These are phyloP conservation scores for Mallotus villosus DNA, from an alignment of 2,797 vertebrate species.

Conservation along the genomic window DNA sequence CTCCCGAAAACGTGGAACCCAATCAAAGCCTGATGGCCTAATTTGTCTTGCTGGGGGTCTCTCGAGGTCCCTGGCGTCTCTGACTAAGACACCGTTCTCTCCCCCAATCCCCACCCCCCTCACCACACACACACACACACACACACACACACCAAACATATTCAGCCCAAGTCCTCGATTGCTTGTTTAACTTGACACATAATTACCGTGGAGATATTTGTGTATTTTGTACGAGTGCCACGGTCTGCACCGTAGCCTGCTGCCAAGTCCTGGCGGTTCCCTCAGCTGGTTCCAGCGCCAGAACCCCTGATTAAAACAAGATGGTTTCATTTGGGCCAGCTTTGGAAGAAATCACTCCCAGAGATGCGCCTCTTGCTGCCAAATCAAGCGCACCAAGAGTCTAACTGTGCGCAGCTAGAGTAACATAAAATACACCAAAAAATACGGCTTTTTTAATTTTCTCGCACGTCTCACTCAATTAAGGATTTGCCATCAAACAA, in stretches of 20 bases:
- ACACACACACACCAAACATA: conserved; percentile 46
- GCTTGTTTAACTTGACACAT: conserved; percentile 86
- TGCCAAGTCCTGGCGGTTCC: conserved; percentile 81
- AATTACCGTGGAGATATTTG: conserved; percentile 86
- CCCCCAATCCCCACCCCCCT: conserved; percentile 39
- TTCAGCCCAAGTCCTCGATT: conserved; percentile 75
- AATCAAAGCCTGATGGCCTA: conserved; percentile 72
- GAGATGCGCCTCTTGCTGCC: conserved; percentile 72
- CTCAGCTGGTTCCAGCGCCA: conserved; percentile 76
- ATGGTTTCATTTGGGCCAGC: conserved; percentile 81
- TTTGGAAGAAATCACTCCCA: conserved; percentile 81
- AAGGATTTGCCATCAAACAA: conserved; percentile 55
- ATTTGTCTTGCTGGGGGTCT: conserved; percentile 78
- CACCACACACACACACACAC: too few relatives aligned
- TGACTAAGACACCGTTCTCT: conserved; percentile 58
- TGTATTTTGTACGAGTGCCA: conserved; percentile 84
- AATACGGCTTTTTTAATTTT: conserved; percentile 35
- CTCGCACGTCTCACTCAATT: conserved; percentile 69
- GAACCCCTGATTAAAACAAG: conserved; percentile 84
- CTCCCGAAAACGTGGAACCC: conserved; percentile 56
- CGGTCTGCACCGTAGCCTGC: conserved; percentile 65
- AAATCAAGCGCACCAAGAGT: conserved; percentile 66
- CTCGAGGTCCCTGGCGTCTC: conserved; percentile 60
- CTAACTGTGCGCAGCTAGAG: conserved; percentile 69
- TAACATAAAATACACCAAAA: conserved; percentile 52